Percentiles rank a stretch among this genome's conserved stretches.
Conservation (phyloP, 1,140 invertebrate genomes). For the Philopotamus ludificatus region DNA sequence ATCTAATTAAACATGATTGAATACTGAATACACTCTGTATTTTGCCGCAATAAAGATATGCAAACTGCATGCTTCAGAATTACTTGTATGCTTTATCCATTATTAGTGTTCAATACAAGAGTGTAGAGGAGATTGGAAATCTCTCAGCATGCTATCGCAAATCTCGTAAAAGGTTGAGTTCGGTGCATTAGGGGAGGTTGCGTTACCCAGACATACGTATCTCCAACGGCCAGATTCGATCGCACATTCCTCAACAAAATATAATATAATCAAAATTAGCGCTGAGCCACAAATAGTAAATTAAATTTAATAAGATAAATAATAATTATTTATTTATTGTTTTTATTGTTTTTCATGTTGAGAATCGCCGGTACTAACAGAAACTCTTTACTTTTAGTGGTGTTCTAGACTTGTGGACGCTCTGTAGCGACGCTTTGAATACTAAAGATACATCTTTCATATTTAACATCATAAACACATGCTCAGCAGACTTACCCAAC, state of each 20-base stretch:
- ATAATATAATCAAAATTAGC: no score
- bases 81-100: no score
- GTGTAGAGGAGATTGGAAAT: conserved; percentile 12
- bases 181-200: conserved; percentile 16
- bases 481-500: background rate
- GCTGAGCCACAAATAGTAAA: no score
- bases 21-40: no score
- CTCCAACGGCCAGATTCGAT: no score
- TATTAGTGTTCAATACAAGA: conserved; percentile 18
- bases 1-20: no score
- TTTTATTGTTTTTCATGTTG: background rate
- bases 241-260: no score
- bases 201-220: no score
- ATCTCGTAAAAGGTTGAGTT: conserved; percentile 26
- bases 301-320: no score
- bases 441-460: conserved; percentile 29
- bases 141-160: conserved; percentile 25
- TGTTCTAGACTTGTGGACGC: conserved; percentile 2
- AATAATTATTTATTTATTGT: no score
- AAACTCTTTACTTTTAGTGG: background rate
- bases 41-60: no score
- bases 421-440: conserved; percentile 28
- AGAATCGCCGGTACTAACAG: background rate
- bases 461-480: conserved; percentile 26
- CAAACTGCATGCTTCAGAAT: no score